These are phyloP conservation scores for Anoura caudifer DNA, from an alignment of 2,113 vertebrate species.

Conservation along the genomic window DNA sequence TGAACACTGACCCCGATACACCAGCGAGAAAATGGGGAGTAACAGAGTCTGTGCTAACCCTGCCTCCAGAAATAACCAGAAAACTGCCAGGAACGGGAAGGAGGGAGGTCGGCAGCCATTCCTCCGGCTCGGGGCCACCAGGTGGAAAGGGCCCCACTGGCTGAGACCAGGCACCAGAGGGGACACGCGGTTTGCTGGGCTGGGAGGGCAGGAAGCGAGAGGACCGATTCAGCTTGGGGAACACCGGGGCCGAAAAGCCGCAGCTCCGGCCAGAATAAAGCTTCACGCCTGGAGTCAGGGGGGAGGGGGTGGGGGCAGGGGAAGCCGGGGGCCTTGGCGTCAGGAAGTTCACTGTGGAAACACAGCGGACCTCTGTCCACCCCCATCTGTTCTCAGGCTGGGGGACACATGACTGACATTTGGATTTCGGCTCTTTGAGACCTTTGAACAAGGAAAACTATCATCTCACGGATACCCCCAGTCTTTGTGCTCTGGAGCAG, in stretches of 20 bases:
- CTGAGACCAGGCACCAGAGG: background rate
- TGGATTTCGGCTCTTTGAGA: background rate
- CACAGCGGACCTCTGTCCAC: fast-evolving
- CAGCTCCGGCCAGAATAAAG: background rate
- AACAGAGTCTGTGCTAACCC: background rate
- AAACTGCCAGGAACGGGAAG: background rate
- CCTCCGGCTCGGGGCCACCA: background rate
- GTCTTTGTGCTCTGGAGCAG: background rate
- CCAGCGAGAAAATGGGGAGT: background rate
- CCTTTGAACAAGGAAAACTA: background rate
- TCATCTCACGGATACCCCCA: background rate
- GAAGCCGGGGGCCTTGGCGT: background rate
- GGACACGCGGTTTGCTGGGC: background rate
- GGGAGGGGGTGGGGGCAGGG: no score
- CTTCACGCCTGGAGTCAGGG: background rate
- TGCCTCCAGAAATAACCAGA: background rate
- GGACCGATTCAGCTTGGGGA: background rate
- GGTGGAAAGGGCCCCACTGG: background rate
- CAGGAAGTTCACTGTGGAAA: background rate
- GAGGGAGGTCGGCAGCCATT: background rate
- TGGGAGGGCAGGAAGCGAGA: background rate
- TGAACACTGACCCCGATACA: background rate
- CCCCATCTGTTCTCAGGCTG: background rate
- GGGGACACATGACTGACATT: background rate
- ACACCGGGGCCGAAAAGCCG: background rate